These are phyloP conservation scores for Tipula confusa DNA, from an alignment of 2,888 invertebrate genomes.

Conservation along the genomic window DNA sequence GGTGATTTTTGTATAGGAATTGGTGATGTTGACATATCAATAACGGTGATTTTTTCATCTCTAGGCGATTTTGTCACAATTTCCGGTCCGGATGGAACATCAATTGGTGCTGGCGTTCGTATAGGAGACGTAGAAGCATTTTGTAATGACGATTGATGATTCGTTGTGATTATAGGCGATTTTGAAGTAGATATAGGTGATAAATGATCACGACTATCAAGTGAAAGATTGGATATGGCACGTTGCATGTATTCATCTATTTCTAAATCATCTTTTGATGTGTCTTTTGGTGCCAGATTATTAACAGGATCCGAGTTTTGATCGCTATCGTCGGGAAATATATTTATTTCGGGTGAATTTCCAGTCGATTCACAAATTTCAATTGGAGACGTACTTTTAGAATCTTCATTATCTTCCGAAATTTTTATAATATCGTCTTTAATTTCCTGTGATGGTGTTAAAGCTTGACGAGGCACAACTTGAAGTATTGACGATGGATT, in stretches of 20 bases:
- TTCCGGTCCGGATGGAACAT: slow-evolving; percentile 32
- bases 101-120: slow-evolving; percentile 32
- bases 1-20: slow-evolving; percentile 41
- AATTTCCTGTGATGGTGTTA: slow-evolving; percentile 31
- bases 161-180: slow-evolving; percentile 32
- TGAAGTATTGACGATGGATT: slow-evolving; percentile 30
- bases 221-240: slow-evolving; percentile 49
- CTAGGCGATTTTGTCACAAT: slow-evolving; percentile 33
- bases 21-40: slow-evolving; percentile 49
- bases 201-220: slow-evolving; percentile 48
- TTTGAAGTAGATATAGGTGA: slow-evolving; percentile 40
- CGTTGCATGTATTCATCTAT: slow-evolving; percentile 50
- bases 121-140: slow-evolving; percentile 36
- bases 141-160: slow-evolving; percentile 27
- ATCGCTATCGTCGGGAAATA: neutral
- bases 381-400: slow-evolving; percentile 41
- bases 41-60: slow-evolving; percentile 41
- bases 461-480: slow-evolving; percentile 34
- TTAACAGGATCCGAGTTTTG: neutral
- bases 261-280: slow-evolving; percentile 47
- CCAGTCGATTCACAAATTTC: neutral
- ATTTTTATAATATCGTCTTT: slow-evolving; percentile 47
- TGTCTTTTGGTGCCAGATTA: neutral
- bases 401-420: slow-evolving; percentile 54
- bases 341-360: slow-evolving; percentile 29